These are phyloP conservation scores for Drosophila eohydei DNA, from an alignment of 2,888 invertebrate species.

Conservation along the genomic window DNA sequence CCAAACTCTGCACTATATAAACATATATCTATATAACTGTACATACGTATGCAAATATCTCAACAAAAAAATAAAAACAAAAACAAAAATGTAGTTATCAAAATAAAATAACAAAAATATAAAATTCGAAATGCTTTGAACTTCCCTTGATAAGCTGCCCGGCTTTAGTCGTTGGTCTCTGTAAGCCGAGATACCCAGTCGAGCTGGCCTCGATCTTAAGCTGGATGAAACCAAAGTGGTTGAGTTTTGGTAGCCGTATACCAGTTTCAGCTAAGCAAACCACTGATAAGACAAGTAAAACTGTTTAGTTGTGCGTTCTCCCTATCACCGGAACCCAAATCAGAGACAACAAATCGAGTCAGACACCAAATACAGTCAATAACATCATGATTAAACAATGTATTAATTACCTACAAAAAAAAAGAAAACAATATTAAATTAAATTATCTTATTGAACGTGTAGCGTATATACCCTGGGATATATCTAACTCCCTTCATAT, in stretches of 20 bases:
- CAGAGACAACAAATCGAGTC: conserved; percentile 1
- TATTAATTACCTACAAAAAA: neutral
- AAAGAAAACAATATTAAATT: neutral
- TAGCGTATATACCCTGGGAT: neutral
- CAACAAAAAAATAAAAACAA: neutral
- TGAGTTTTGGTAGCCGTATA: conserved; percentile 67
- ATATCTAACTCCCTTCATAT: neutral
- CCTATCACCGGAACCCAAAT: conserved; percentile 32
- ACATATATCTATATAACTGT: neutral
- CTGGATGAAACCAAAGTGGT: conserved; percentile 53
- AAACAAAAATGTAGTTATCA: neutral
- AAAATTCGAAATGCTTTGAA: conserved; percentile 4
- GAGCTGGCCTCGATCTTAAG: neutral
- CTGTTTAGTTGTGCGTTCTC: conserved; percentile 27
- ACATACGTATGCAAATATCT: neutral
- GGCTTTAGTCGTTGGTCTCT: conserved; percentile 4
- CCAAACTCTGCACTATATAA: neutral
- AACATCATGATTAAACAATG: conserved; percentile 8
- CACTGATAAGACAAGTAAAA: conserved; percentile 51
- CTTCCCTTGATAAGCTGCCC: conserved; percentile 20
- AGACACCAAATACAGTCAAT: conserved; percentile 4
- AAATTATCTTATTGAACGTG: neutral
- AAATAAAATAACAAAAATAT: neutral
- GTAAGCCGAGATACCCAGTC: conserved; percentile 10
- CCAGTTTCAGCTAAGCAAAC: conserved; percentile 66